Conservation (phyloP, 2,797 vertebrate genomes). For the Loriculus beryllinus region DNA sequence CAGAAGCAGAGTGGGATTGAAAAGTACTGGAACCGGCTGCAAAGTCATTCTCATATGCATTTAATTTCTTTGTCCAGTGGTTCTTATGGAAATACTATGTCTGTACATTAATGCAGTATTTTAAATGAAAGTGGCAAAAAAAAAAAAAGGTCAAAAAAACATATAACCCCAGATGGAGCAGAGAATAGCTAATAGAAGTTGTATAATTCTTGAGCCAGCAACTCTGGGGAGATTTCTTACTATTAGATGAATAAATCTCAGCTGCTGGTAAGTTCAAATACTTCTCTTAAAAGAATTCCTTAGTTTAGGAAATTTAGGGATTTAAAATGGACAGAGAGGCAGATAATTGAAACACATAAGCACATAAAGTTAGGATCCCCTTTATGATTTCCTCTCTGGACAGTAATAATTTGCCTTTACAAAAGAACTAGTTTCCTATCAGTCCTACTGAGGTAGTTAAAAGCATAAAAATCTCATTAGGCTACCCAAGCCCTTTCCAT, state of each 20-base stretch:
- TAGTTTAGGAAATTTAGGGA: background rate
- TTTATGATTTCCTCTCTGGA: background rate
- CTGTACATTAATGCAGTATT: background rate
- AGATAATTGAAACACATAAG: background rate
- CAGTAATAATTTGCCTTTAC: background rate
- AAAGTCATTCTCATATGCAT: background rate
- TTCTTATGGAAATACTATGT: background rate
- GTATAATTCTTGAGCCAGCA: background rate
- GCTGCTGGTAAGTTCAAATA: background rate
- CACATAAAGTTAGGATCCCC: background rate
- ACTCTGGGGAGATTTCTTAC: background rate
- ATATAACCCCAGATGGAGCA: background rate
- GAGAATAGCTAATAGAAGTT: background rate
- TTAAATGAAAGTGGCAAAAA: background rate
- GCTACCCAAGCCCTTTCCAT: background rate
- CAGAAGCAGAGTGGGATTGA: background rate
- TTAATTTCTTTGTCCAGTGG: background rate
- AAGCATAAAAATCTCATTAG: background rate
- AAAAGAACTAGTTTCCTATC: background rate
- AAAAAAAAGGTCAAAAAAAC: background rate
- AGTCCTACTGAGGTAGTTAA: background rate
- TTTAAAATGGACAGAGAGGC: background rate
- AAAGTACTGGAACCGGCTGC: background rate
- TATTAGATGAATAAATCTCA: background rate
- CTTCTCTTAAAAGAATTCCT: background rate